Conservation (phyloP, 2,113 vertebrate species). For the Periophthalmodon schlosseri region DNA sequence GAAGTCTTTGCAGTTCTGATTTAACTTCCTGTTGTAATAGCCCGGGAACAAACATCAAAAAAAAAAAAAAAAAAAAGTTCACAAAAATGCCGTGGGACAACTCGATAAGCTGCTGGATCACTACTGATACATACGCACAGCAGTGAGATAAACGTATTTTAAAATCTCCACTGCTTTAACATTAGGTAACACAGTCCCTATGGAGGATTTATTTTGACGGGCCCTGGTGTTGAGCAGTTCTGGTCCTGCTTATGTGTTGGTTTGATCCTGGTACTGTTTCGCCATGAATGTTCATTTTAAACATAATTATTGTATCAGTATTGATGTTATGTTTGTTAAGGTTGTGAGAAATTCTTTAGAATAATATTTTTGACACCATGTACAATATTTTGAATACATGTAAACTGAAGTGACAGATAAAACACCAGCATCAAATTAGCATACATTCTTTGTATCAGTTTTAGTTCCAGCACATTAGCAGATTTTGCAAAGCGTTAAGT, state of each 20-base stretch:
- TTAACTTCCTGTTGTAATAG: not conserved
- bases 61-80: not conserved
- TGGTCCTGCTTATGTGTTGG: no score
- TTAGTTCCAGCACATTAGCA: not conserved
- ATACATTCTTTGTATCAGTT: not conserved
- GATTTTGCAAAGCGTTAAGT: constrained; percentile 7
- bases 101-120: not conserved
- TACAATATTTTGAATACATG: not conserved
- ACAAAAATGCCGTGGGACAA: not conserved
- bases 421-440: not conserved
- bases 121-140: no score
- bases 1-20: not conserved
- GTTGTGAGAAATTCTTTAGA: no score
- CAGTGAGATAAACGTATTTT: no score
- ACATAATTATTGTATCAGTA: no score
- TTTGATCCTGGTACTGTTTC: no score
- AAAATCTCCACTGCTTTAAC: no score
- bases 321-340: not conserved
- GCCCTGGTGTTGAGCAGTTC: no score
- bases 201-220: no score
- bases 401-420: not conserved
- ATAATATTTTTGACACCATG: no score
- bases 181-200: not conserved
- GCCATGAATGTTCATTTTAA: no score
- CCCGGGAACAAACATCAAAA: not conserved